phyloP scores from a whole-genome alignment of 1,140 invertebrate genomes.

The Matsumurasca onukii region DNA sequence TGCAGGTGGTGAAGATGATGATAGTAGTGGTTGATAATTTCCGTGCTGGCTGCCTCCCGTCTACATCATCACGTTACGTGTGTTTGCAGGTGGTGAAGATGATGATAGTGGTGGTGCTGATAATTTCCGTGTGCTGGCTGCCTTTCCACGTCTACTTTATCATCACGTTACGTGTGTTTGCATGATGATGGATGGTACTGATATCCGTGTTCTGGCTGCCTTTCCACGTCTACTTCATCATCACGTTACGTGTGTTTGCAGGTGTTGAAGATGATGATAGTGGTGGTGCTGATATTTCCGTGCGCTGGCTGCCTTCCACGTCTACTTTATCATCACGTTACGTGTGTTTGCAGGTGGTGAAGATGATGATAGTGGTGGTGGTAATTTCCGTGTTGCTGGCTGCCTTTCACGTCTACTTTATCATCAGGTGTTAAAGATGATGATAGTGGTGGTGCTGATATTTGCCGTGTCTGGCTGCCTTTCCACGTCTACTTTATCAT shows the following conservation, averaged over 20 bases:
- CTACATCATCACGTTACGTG: no score
- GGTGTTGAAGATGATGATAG: conserved; percentile 96
- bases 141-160: conserved; percentile 75
- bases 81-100: conserved; percentile 82
- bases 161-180: conserved; percentile 80
- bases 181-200: conserved; percentile 78
- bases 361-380: conserved; percentile 89
- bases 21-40: background rate
- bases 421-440: no score
- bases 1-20: no score
- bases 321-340: conserved; percentile 58
- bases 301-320: conserved; percentile 60
- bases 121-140: conserved; percentile 91
- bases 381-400: no score
- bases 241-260: no score
- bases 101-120: conserved; percentile 87
- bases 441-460: no score
- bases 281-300: conserved; percentile 42
- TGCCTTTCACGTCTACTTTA: no score
- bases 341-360: conserved; percentile 73
- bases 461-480: conserved; percentile 89
- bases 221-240: conserved; percentile 57
- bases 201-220: conserved; percentile 78
- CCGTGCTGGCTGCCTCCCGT: background rate
- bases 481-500: conserved; percentile 87